Conservation (phyloP, 2,113 vertebrate genomes). For the Hippocampus barbouri region DNA sequence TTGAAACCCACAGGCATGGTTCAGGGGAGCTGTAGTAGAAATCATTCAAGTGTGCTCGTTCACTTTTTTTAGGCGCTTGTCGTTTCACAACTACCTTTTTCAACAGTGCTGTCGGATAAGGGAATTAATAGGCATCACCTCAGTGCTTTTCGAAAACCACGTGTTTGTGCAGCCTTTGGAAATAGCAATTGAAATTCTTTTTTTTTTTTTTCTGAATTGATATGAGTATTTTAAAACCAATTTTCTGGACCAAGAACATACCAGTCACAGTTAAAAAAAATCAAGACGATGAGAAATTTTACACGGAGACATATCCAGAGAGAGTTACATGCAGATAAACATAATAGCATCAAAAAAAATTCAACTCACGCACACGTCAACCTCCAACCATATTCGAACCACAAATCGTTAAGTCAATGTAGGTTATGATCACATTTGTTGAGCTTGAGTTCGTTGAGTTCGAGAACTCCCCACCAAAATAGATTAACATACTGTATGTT, state of each 20-base stretch:
- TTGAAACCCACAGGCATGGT: slow-evolving; percentile 71
- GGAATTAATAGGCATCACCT: slow-evolving; percentile 72
- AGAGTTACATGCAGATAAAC: neutral
- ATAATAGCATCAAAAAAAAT: neutral
- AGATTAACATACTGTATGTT: neutral
- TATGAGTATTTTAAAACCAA: slow-evolving; percentile 53
- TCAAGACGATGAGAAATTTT: slow-evolving; percentile 29
- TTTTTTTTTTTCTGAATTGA: slow-evolving; percentile 52
- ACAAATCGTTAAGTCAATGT: neutral
- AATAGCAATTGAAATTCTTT: slow-evolving; percentile 61
- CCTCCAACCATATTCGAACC: neutral
- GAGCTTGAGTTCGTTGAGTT: neutral
- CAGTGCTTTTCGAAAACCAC: slow-evolving; percentile 53
- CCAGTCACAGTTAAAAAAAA: slow-evolving; percentile 38
- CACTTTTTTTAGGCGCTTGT: slow-evolving; percentile 65
- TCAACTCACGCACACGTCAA: neutral
- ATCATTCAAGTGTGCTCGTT: slow-evolving; percentile 68
- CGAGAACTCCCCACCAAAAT: neutral
- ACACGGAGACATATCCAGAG: slow-evolving; percentile 3
- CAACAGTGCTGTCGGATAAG: slow-evolving; percentile 61
- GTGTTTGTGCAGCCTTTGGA: slow-evolving; percentile 55
- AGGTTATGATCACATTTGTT: neutral
- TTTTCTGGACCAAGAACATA: slow-evolving; percentile 32
- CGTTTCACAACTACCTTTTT: slow-evolving; percentile 70
- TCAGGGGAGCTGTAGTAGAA: slow-evolving; percentile 69